phyloP scores from a whole-genome alignment of 2,113 vertebrate species.

The Myrmecobius fasciatus region DNA sequence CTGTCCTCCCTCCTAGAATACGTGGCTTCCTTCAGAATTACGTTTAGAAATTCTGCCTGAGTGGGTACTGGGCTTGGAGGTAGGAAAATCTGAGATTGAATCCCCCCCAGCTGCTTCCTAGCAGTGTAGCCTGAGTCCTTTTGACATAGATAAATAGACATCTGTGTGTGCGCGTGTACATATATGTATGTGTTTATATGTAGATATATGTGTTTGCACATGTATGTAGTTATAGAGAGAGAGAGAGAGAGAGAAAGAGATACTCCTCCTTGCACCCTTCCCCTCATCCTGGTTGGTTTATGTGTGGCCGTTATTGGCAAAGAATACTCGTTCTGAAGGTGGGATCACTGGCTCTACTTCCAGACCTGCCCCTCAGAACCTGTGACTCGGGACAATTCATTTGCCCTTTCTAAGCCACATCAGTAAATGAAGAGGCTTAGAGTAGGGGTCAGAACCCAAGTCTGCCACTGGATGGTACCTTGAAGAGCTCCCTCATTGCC shows the following conservation, averaged over 20 bases:
- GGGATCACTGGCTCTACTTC: not conserved
- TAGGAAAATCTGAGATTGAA: not conserved
- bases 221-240: too few species aligned
- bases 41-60: not conserved
- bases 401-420: too few species aligned
- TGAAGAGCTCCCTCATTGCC: not conserved
- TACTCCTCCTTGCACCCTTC: too few species aligned
- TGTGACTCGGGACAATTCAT: not conserved
- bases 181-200: not conserved
- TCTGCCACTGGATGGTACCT: not conserved
- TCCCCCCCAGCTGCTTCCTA: not conserved
- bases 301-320: not conserved
- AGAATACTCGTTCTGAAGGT: not conserved
- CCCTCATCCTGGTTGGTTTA: not conserved
- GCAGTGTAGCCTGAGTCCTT: not conserved
- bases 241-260: too few species aligned
- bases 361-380: not conserved
- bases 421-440: too few species aligned
- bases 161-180: not conserved
- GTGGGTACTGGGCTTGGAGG: not conserved
- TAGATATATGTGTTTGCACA: not conserved
- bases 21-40: not conserved
- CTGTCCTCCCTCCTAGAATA: not conserved
- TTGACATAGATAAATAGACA: too few species aligned
- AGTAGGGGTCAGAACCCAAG: too few species aligned